These are phyloP conservation scores for Potorous gilbertii DNA, from an alignment of 2,797 vertebrate species.

Conservation along the genomic window DNA sequence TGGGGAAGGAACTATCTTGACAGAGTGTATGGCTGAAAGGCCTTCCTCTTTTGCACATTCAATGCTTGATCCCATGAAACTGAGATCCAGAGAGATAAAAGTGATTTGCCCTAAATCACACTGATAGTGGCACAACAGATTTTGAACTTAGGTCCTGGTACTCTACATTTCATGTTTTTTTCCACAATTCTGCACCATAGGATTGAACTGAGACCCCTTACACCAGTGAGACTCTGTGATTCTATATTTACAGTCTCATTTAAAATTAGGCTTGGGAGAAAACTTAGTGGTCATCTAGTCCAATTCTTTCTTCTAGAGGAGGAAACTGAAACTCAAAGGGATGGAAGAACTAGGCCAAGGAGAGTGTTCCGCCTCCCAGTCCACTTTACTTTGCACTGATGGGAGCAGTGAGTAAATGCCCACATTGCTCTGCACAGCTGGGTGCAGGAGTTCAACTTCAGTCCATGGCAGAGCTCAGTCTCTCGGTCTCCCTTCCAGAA, in stretches of 20 bases:
- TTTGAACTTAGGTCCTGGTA: not conserved
- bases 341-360: no score
- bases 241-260: not conserved
- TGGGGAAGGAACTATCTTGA: not conserved
- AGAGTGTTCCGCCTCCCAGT: no score
- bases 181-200: not conserved
- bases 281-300: not conserved
- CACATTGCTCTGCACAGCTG: not conserved
- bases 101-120: not conserved
- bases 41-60: not conserved
- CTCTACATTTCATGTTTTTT: not conserved
- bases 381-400: not conserved
- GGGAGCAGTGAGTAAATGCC: no score
- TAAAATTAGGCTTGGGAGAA: not conserved
- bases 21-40: not conserved
- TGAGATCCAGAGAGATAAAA: not conserved
- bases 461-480: not conserved
- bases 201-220: not conserved
- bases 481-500: not conserved
- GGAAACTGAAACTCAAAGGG: not conserved
- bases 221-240: not conserved
- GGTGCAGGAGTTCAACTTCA: not conserved
- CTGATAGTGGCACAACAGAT: not conserved
- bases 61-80: not conserved
- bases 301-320: not conserved